Base-by-base conservation (phyloP, 92 coral and sea anemone genomes). In the Metridium senile region DNA sequence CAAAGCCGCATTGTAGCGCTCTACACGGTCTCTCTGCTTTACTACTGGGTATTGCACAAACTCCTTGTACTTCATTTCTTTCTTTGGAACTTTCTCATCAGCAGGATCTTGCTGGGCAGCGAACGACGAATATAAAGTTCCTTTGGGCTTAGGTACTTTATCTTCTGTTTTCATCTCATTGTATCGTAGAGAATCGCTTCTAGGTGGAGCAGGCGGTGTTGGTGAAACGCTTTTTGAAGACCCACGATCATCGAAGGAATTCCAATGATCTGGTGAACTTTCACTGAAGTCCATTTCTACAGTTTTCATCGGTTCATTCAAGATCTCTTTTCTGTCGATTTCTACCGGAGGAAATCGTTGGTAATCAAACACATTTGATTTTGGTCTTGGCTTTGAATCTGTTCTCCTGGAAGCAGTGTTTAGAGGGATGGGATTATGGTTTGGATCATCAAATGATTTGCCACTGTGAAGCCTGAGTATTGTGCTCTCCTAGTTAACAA, bases 321-420 rank as follows among this genome's bases (percentile, higher is more conserved):
- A 6, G 18, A 32, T 26, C 10, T 49, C 77, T 32, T 32, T 58
- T 27, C 62, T 51, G 19, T 63, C 62, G 25, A 46, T 28, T n/a
- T 32, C 35, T 57, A 58, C 71, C 1, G 34, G 17, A 18, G 73
- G 63, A 28, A 53, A 68, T 33, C 76, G 82, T 32, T 69, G 90
- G 39, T 86, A 81, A 1, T 86, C 86, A 39, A 58, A 86, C 47
- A 81, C 56, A 31, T 81, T 78, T 0, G 90, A 86, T 70, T 75
- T 81, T 17, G 90, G 90, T 51, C 90, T 82, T 13, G 85, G 77
- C 59, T 58, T 74, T 10, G 79, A 28, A 19, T 79, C 76, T 17
- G 76, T 45, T 68, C 76, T 88, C 22, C 93, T 79, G 2, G 91
- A 78, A 11, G 97, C 82, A 0, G 97, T 87, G 66, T 86, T 84